A percentile compares a stretch with the other conserved stretches of the same genome.
phyloP scores from a whole-genome alignment of 2,888 invertebrate genomes.

The Drosophila leonis region DNA sequence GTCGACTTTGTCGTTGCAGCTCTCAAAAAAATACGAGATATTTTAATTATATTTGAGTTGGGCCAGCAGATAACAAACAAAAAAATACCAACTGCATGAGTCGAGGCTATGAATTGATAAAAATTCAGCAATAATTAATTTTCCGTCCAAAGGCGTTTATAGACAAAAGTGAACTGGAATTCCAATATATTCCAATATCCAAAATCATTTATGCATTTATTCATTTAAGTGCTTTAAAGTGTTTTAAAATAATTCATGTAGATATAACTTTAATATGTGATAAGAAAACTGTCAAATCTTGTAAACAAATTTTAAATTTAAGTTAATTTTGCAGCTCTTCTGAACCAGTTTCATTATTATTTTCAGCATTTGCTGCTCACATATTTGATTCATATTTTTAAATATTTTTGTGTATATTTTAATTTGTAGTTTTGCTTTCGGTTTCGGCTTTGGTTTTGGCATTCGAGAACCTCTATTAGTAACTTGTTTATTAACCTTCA shows the following conservation, averaged over 20 bases:
- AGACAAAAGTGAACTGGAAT: background rate
- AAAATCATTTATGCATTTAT: background rate
- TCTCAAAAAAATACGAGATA: slow-evolving; percentile 37
- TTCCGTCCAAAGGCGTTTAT: background rate
- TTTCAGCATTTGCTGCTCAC: background rate
- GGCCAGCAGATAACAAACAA: slow-evolving; percentile 19
- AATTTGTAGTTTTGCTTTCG: background rate
- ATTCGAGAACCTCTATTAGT: background rate
- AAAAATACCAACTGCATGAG: background rate
- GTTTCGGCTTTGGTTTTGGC: slow-evolving; percentile 23
- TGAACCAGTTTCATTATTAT: background rate
- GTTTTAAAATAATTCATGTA: no score
- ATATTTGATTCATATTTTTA: background rate
- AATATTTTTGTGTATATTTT: background rate
- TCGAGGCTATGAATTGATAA: background rate
- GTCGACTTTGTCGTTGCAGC: slow-evolving; percentile 22
- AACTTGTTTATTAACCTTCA: background rate
- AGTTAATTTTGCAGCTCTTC: background rate
- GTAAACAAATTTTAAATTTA: background rate
- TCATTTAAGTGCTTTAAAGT: background rate
- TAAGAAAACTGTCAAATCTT: background rate
- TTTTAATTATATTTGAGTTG: slow-evolving; percentile 64
- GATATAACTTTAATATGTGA: background rate
- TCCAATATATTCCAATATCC: background rate
- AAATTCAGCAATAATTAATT: background rate